A percentile compares a stretch with the other conserved stretches of the same genome.
Conservation (phyloP, 2,113 vertebrate genomes). For the Cinclus cinclus region DNA sequence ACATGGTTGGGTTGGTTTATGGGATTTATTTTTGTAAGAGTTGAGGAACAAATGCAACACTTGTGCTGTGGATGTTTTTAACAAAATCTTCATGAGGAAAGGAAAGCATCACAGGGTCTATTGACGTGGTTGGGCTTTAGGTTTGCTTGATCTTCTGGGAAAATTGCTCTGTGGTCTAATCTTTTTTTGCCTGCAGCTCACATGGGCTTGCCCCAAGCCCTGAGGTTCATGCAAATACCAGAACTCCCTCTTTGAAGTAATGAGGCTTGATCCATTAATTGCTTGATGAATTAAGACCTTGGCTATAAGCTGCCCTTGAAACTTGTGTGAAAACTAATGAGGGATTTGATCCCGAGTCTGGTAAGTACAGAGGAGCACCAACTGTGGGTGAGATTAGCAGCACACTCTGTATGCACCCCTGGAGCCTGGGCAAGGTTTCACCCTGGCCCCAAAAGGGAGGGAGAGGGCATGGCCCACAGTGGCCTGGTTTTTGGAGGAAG, state of each 20-base stretch:
- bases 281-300: constrained; percentile 11
- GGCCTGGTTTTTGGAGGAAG: not conserved
- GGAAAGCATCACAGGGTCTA: not conserved
- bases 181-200: not conserved
- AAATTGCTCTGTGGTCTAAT: constrained; percentile 11
- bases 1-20: not conserved
- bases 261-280: constrained; percentile 2
- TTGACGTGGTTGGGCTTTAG: not conserved
- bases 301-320: not conserved
- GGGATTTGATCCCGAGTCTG: not conserved
- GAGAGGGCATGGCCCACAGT: not conserved
- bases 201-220: not conserved
- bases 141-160: constrained; percentile 19
- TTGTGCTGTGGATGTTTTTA: not conserved
- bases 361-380: rapidly evolving
- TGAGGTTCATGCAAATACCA: not conserved
- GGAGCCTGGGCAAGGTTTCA: not conserved
- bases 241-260: constrained; percentile 8
- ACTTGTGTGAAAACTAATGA: not conserved
- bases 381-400: not conserved
- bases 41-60: not conserved
- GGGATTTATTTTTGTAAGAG: not conserved
- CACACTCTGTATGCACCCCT: rapidly evolving
- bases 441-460: not conserved
- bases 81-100: not conserved